A percentile compares a stretch with the other conserved stretches of the same genome.
Conservation (phyloP, 2,797 vertebrate species). For the Babyrousa celebensis region DNA sequence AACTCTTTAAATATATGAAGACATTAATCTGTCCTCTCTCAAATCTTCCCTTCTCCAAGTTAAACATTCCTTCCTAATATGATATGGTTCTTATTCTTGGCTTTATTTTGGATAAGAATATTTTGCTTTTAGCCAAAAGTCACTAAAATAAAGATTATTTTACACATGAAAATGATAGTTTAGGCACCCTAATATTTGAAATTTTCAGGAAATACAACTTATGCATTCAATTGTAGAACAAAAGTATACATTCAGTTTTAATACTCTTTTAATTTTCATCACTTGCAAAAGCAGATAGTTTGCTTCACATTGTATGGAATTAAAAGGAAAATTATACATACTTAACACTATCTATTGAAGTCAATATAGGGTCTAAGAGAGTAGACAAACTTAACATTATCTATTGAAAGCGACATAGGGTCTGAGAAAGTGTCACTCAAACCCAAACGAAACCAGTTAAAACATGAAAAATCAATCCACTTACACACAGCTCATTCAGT, state of each 20-base stretch:
- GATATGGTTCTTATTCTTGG: not conserved
- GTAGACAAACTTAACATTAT: not conserved
- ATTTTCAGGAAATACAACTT: conserved; percentile 53
- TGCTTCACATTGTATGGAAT: conserved; percentile 39
- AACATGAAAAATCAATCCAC: conserved; percentile 18
- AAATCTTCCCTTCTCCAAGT: conserved; percentile 61
- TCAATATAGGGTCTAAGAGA: not conserved
- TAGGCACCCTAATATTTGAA: not conserved
- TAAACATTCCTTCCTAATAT: conserved; percentile 58
- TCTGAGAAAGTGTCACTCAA: not conserved
- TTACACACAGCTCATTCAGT: not conserved
- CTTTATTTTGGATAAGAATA: conserved; percentile 42
- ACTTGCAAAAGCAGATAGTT: conserved; percentile 21
- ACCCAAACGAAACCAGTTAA: conserved; percentile 7
- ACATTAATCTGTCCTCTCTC: conserved; percentile 39
- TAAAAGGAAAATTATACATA: conserved; percentile 24
- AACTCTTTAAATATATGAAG: conserved; percentile 65
- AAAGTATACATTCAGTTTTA: conserved; percentile 44
- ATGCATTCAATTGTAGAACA: conserved; percentile 31
- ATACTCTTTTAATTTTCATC: conserved; percentile 24
- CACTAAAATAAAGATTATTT: conserved; percentile 40
- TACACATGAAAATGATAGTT: conserved; percentile 20
- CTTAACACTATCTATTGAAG: conserved; percentile 42
- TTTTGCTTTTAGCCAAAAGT: conserved; percentile 47
- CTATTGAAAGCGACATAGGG: not conserved